Percentiles rank a stretch among this genome's conserved stretches.
Conservation (phyloP, 2,797 vertebrate species). For the Acipenser oxyrinchus region DNA sequence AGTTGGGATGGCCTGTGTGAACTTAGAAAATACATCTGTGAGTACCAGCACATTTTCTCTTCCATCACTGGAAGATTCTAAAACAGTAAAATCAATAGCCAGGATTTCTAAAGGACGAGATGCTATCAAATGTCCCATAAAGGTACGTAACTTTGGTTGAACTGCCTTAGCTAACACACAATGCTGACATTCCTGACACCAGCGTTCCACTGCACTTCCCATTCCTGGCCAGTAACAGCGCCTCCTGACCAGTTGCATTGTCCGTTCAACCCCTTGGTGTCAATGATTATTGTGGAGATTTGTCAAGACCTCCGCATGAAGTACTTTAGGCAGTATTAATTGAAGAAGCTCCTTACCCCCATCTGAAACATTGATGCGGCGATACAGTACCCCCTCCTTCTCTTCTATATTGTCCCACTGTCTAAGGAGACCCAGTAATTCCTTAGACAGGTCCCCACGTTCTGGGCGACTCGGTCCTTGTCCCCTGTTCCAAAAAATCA, state of each 20-base stretch:
- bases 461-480: too few species aligned
- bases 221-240: slow-evolving; percentile 18
- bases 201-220: slow-evolving; percentile 1
- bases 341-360: too few species aligned
- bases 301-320: not conserved
- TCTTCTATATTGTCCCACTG: too few species aligned
- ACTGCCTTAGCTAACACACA: not conserved
- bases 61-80: not conserved
- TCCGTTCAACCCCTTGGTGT: slow-evolving; percentile 16
- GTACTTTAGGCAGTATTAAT: not conserved
- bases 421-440: too few species aligned
- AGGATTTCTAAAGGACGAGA: slow-evolving; percentile 10
- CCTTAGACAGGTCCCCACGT: too few species aligned
- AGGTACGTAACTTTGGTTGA: not conserved
- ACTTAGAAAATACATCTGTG: slow-evolving; percentile 17
- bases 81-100: slow-evolving; percentile 8
- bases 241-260: not conserved
- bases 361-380: too few species aligned
- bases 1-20: too few species aligned
- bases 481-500: too few species aligned
- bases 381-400: too few species aligned
- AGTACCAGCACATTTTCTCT: slow-evolving; percentile 11
- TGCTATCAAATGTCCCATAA: not conserved
- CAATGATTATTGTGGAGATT: slow-evolving; percentile 20
- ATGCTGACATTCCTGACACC: not conserved